A percentile compares a stretch with the other conserved stretches of the same genome.
phyloP scores from a whole-genome alignment of 2,113 vertebrate genomes.

The Neotoma lepida region DNA sequence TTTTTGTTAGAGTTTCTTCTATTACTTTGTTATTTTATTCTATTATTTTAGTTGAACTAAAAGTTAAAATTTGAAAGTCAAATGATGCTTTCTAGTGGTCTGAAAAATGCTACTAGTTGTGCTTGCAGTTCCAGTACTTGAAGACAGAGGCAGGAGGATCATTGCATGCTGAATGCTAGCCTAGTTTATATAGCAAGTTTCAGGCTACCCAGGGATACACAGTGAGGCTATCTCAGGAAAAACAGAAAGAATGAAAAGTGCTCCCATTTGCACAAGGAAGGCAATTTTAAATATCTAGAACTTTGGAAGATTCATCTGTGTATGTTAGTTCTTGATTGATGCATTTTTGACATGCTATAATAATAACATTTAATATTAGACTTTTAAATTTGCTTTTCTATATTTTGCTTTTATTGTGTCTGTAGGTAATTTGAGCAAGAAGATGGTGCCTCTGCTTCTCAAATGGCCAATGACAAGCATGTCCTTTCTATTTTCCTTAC shows the following conservation, averaged over 20 bases:
- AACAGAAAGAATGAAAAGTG: background rate
- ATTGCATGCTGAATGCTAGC: background rate
- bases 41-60: background rate
- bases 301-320: background rate
- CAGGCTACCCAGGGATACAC: background rate
- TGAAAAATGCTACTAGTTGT: background rate
- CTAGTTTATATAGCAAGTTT: background rate
- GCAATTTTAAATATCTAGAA: conserved; percentile 23
- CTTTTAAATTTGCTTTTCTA: conserved; percentile 28
- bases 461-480: background rate
- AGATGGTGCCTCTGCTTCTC: conserved; percentile 23
- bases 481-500: background rate
- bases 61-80: conserved; percentile 24
- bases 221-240: background rate
- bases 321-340: background rate
- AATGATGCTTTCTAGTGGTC: background rate
- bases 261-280: background rate
- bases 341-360: conserved; percentile 28
- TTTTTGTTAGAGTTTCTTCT: background rate
- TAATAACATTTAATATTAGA: conserved; percentile 14
- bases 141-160: background rate
- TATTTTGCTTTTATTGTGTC: background rate
- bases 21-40: background rate
- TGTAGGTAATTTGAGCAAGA: background rate
- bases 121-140: background rate